Conservation (phyloP, 1,140 invertebrate species). For the Reticulitermes speratus region DNA sequence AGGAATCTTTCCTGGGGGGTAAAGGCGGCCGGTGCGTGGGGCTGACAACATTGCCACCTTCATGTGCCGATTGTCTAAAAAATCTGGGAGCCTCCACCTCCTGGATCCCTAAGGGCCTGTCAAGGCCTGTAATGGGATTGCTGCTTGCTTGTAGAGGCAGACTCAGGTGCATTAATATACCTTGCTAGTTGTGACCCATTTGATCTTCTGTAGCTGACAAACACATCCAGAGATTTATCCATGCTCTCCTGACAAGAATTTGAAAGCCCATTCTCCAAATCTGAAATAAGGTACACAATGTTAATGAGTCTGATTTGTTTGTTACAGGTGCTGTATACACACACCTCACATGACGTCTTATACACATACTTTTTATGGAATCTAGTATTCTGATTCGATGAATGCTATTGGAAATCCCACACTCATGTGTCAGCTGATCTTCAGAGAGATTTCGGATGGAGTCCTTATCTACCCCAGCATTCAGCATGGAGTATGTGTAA, state of each 20-base stretch:
- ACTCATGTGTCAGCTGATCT: conserved; percentile 87
- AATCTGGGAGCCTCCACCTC: no score
- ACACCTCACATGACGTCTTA: no score
- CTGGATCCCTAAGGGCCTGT: no score
- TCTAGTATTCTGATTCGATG: conserved; percentile 89
- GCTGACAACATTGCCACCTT: no score
- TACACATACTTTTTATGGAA: conserved; percentile 72
- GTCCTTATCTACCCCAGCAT: conserved; percentile 89
- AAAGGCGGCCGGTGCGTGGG: no score
- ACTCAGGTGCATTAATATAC: conserved; percentile 42
- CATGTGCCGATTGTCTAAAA: no score
- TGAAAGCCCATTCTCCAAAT: conserved; percentile 56
- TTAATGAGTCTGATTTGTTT: not conserved
- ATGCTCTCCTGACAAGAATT: conserved; percentile 70
- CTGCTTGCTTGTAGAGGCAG: no score
- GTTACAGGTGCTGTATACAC: not conserved
- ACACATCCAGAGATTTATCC: conserved; percentile 91
- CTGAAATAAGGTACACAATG: not conserved
- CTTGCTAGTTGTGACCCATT: conserved; percentile 97
- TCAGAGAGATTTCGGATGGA: conserved; percentile 79
- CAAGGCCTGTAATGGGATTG: no score
- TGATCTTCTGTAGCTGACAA: conserved; percentile 96
- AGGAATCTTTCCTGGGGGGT: no score
- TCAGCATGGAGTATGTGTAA: conserved; percentile 96
- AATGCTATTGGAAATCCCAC: conserved; percentile 91